Percentiles rank a stretch among this genome's conserved stretches.
phyloP scores from a whole-genome alignment of 2,113 vertebrate genomes.

The Coptodon rendalli region DNA sequence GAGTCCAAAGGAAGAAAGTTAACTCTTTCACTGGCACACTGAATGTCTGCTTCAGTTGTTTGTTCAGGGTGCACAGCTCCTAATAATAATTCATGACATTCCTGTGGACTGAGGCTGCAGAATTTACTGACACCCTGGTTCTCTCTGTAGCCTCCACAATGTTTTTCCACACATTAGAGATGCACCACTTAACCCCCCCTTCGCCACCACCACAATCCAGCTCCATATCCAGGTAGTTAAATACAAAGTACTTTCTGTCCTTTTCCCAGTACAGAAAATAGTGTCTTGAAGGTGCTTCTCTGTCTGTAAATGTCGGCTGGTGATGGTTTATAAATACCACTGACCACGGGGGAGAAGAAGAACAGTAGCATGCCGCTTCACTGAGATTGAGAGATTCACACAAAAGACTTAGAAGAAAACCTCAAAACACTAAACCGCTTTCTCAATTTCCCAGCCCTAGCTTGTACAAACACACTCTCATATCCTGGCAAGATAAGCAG shows the following conservation, averaged over 20 bases:
- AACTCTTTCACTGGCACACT: constrained; percentile 27
- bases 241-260: constrained; percentile 17
- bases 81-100: not conserved
- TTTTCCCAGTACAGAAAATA: constrained; percentile 4
- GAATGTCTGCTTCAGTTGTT: not conserved
- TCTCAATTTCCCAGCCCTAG: not conserved
- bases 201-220: not conserved
- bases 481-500: not conserved
- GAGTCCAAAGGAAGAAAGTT: constrained; percentile 29
- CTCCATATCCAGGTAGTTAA: constrained; percentile 3
- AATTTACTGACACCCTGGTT: not conserved
- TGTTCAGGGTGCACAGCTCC: not conserved
- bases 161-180: constrained; percentile 18
- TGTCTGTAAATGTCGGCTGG: constrained; percentile 43
- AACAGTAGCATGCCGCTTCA: not conserved
- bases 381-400: not conserved
- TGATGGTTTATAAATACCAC: constrained; percentile 37
- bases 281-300: constrained; percentile 23
- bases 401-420: not conserved
- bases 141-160: not conserved
- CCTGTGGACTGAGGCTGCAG: not conserved
- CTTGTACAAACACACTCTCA: not conserved
- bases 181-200: constrained; percentile 4
- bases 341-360: not conserved
- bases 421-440: not conserved